Percentiles rank a stretch among this genome's conserved stretches.
These are phyloP conservation scores for Pediacus dermestoides DNA, from an alignment of 2,888 invertebrate genomes.

Conservation along the genomic window DNA sequence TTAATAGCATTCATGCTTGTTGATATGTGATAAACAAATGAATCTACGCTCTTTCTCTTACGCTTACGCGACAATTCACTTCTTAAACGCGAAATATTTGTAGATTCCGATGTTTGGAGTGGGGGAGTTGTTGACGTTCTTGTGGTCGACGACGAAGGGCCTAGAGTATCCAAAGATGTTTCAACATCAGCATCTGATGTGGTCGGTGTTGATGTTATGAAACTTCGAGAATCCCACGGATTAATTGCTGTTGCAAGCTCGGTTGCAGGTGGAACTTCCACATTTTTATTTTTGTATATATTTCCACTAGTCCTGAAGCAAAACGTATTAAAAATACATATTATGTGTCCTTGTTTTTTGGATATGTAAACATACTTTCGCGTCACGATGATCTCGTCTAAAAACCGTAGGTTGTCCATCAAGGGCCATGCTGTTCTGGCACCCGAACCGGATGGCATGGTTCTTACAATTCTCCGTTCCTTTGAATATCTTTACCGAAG, in stretches of 20 bases:
- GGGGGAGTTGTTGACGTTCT: not conserved
- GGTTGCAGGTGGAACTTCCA: not conserved
- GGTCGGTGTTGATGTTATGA: not conserved
- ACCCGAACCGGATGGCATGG: not conserved
- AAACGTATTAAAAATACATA: not conserved
- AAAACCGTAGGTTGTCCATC: not conserved
- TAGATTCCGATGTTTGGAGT: no score
- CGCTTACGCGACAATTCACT: no score
- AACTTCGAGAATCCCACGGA: not conserved
- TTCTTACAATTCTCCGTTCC: not conserved
- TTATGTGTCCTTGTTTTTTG: not conserved
- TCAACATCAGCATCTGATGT: not conserved
- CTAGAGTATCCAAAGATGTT: not conserved
- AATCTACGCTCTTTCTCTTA: no score
- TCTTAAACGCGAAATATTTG: not conserved
- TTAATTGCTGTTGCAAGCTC: not conserved
- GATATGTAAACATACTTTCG: not conserved
- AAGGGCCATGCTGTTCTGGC: not conserved
- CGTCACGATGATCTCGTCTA: not conserved
- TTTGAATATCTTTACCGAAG: not conserved
- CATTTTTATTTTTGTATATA: not conserved
- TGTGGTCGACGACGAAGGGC: not conserved
- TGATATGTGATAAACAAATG: not conserved
- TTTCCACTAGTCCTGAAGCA: not conserved
- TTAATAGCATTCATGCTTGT: conserved; percentile 1